These are phyloP conservation scores for Austrofundulus limnaeus DNA, from an alignment of 2,113 vertebrate genomes.

Conservation along the genomic window DNA sequence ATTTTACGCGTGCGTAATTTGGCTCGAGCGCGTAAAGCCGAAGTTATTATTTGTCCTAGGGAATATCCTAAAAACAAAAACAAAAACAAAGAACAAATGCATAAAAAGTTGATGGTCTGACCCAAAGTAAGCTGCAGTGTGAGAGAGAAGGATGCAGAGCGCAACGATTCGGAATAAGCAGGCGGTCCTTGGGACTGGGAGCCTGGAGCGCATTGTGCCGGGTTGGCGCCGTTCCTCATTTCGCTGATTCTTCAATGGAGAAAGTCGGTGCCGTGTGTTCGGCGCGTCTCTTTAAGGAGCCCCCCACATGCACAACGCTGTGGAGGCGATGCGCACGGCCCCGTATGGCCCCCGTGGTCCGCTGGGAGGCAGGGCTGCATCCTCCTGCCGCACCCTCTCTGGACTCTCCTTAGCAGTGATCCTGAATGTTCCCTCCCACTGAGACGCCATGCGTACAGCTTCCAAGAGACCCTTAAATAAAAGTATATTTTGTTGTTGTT, in stretches of 20 bases:
- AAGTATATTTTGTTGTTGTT: no score
- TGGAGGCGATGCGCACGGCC: constrained; percentile 53
- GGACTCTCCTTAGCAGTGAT: constrained; percentile 45
- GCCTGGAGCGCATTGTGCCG: constrained; percentile 89
- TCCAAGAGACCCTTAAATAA: no score
- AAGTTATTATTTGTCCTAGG: neutral
- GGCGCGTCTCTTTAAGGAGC: constrained; percentile 74
- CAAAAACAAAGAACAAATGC: neutral
- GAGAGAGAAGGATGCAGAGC: constrained; percentile 81
- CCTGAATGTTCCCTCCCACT: constrained; percentile 55
- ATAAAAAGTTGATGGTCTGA: constrained; percentile 73
- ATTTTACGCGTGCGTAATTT: constrained; percentile 46
- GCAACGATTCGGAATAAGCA: constrained; percentile 80
- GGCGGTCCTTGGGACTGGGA: constrained; percentile 81
- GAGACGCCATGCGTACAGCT: constrained; percentile 45
- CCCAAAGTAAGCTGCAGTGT: constrained; percentile 92
- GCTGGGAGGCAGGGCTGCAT: constrained; percentile 61
- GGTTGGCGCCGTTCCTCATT: constrained; percentile 83
- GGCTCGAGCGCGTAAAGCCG: neutral
- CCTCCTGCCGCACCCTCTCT: constrained; percentile 53
- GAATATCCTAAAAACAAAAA: neutral
- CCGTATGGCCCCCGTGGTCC: constrained; percentile 54
- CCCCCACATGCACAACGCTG: constrained; percentile 55
- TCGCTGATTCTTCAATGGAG: constrained; percentile 81
- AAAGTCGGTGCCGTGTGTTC: constrained; percentile 70